Evolutionary conservation across 2,888 invertebrate species (phyloP).

Genomic region (Melipona beecheii): DNA sequence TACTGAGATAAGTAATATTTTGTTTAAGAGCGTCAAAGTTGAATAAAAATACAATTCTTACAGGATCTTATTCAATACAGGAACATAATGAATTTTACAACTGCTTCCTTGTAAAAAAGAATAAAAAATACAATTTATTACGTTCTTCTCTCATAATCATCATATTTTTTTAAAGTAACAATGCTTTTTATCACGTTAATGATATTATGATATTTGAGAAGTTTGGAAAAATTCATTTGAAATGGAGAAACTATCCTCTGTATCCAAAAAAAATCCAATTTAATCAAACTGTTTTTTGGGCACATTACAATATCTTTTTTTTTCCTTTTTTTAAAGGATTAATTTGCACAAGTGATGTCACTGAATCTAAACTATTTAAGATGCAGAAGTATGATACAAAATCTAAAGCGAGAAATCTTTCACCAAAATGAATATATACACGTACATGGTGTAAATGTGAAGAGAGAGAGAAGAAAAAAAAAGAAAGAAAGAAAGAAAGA

Average conservation of each 20-base stretch:
- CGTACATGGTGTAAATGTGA: conserved; percentile 49
- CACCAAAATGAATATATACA: conserved; percentile 37
- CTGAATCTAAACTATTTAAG: conserved; percentile 47
- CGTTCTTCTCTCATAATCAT: not conserved
- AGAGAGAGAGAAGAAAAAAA: not conserved
- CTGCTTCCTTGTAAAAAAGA: not conserved
- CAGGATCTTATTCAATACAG: no score
- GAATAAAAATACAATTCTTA: not conserved
- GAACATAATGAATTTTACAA: not conserved
- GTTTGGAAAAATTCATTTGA: not conserved
- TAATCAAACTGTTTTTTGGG: not conserved
- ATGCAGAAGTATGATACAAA: conserved; percentile 58
- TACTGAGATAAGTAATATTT: not conserved
- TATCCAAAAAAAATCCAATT: not conserved
- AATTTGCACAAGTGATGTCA: conserved; percentile 47
- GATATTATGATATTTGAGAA: not conserved
- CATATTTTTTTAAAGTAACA: not conserved
- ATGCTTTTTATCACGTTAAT: conserved; percentile 1
- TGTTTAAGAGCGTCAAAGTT: not conserved
- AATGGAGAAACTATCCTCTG: not conserved
- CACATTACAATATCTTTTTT: not conserved
- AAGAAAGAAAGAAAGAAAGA: no score
- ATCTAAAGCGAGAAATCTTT: conserved; percentile 44
- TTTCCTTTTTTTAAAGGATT: not conserved
- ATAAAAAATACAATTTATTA: not conserved